Evolutionary conservation across 2,113 vertebrate genomes (phyloP).

Genomic region (Lota lota): DNA sequence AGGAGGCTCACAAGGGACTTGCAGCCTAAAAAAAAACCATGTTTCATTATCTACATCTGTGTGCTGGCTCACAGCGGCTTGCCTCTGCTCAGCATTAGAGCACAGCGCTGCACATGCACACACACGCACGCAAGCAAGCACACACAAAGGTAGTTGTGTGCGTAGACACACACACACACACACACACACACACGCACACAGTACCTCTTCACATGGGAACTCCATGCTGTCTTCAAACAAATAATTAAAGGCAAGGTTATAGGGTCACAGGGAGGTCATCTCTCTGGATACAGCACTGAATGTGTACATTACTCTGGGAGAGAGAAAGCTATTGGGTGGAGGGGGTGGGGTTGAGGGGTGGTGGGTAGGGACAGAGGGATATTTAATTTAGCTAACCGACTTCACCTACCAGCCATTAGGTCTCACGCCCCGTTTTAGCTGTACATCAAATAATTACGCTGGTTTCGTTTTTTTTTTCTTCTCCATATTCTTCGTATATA

Average conservation of each 20-base stretch:
- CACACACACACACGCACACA: constrained; percentile 45
- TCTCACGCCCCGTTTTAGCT: constrained; percentile 18
- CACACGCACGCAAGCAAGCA: constrained; percentile 26
- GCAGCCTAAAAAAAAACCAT: constrained; percentile 42
- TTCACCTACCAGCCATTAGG: constrained; percentile 41
- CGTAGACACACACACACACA: constrained; percentile 5
- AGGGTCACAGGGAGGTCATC: constrained; percentile 92
- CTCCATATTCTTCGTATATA: not conserved
- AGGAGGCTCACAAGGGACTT: constrained; percentile 55
- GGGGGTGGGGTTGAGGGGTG: constrained; percentile 15
- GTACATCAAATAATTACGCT: constrained; percentile 37
- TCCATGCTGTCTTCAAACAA: constrained; percentile 99
- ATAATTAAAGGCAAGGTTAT: constrained; percentile 98
- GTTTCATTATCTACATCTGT: constrained; percentile 97
- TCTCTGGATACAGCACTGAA: constrained; percentile 92
- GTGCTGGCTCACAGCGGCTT: constrained; percentile 83
- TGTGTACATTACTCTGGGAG: constrained; percentile 85
- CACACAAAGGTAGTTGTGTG: constrained; percentile 28
- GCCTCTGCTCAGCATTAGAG: constrained; percentile 67
- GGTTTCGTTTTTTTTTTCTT: constrained; percentile 18
- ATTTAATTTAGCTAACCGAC: constrained; percentile 53
- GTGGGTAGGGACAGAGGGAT: constrained; percentile 34
- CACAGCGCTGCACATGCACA: constrained; percentile 16
- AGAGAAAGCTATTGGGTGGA: constrained; percentile 8
- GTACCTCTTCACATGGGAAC: constrained; percentile 91